These are phyloP conservation scores for Myrmophylax atrothorax DNA, from an alignment of 2,113 vertebrate species.

Conservation along the genomic window DNA sequence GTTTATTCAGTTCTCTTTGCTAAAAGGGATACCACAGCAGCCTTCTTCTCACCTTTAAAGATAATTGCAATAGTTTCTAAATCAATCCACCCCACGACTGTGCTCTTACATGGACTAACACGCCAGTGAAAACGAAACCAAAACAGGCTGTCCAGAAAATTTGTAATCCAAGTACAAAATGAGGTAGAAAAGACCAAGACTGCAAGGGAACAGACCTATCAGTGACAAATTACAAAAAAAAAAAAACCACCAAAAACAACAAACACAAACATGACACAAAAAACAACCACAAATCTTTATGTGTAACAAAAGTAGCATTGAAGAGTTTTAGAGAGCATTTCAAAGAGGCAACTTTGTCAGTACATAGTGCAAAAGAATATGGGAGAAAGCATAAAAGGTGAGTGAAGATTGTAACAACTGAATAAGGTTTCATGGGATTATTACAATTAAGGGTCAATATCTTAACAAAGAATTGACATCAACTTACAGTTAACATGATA, in stretches of 20 bases:
- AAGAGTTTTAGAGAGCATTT: background rate
- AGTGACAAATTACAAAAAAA: background rate
- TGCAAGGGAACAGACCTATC: background rate
- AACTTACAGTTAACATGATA: background rate
- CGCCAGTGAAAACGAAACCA: accelerated
- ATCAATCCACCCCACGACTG: background rate
- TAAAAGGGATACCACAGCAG: background rate
- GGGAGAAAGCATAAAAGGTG: background rate
- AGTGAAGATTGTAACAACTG: background rate
- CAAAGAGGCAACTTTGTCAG: background rate
- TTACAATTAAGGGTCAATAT: background rate
- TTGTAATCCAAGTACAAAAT: background rate
- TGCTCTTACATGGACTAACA: background rate
- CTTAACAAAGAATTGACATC: background rate
- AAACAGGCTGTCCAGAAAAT: background rate
- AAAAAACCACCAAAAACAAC: accelerated
- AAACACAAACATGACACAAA: too few species aligned
- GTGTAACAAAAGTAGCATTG: background rate
- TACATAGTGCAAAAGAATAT: background rate
- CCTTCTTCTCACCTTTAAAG: background rate
- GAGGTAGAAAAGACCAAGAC: background rate
- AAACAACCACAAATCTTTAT: background rate
- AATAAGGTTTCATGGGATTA: background rate
- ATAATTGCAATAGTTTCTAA: background rate
- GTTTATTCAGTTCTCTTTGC: background rate